A percentile compares a stretch with the other conserved stretches of the same genome.
Conservation (phyloP, 2,797 vertebrate species). For the Typhlichthys subterraneus region DNA sequence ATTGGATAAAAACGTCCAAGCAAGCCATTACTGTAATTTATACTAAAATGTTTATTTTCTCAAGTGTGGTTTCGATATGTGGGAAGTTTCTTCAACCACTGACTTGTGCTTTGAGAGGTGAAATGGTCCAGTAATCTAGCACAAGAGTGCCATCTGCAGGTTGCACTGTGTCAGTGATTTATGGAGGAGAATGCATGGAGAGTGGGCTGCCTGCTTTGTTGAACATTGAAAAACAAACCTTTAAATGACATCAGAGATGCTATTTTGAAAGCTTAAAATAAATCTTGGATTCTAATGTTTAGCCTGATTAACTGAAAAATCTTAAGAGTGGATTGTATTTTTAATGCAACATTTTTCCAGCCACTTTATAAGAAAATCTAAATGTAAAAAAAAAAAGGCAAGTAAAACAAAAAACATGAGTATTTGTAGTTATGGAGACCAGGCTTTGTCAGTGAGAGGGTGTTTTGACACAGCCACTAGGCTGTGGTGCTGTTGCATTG, state of each 20-base stretch:
- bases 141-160: conserved; percentile 16
- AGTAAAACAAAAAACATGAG: conserved; percentile 35
- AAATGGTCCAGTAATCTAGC: conserved; percentile 22
- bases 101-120: not conserved
- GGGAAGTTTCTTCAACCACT: not conserved
- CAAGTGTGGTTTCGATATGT: not conserved
- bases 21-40: conserved; percentile 19
- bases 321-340: conserved; percentile 78
- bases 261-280: conserved; percentile 77
- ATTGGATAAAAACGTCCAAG: not conserved
- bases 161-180: conserved; percentile 34
- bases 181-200: conserved; percentile 30
- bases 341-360: conserved; percentile 81
- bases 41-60: conserved; percentile 17
- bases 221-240: conserved; percentile 65
- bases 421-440: conserved; percentile 57
- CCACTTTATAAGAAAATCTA: conserved; percentile 75
- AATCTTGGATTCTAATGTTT: conserved; percentile 70
- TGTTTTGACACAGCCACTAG: conserved; percentile 3
- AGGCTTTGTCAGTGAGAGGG: conserved; percentile 36
- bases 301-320: conserved; percentile 72
- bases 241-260: conserved; percentile 79
- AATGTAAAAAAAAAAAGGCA: conserved; percentile 38
- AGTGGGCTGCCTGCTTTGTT: conserved; percentile 77
- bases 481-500: conserved; percentile 28